These are phyloP conservation scores for Acomys russatus DNA, from an alignment of 2,797 vertebrate species.

Conservation along the genomic window DNA sequence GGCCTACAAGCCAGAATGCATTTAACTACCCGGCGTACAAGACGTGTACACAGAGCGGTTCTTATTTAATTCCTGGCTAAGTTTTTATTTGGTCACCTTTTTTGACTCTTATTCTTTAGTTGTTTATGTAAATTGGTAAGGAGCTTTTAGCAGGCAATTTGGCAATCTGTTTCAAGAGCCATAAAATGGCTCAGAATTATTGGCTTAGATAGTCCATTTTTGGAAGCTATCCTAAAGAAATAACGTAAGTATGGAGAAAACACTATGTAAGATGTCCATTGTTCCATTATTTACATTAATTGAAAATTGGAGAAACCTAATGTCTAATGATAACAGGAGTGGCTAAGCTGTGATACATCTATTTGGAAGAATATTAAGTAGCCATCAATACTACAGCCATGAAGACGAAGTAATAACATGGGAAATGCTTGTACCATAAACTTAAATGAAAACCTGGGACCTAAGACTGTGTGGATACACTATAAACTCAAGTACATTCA, in stretches of 20 bases:
- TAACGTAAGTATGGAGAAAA: slow-evolving; percentile 50
- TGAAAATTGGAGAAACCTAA: slow-evolving; percentile 40
- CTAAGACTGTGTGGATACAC: background rate
- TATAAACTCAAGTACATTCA: background rate
- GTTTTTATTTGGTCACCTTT: slow-evolving; percentile 72
- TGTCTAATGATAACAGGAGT: slow-evolving; percentile 18
- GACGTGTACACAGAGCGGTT: background rate
- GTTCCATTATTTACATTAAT: slow-evolving; percentile 72
- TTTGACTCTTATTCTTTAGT: slow-evolving; percentile 70
- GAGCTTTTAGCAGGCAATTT: slow-evolving; percentile 75
- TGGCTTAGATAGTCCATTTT: slow-evolving; percentile 63
- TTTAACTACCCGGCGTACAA: background rate
- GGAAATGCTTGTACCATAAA: slow-evolving; percentile 56
- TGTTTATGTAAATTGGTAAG: slow-evolving; percentile 76
- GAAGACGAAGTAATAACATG: slow-evolving; percentile 60
- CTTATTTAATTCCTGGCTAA: slow-evolving; percentile 62
- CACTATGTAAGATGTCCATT: slow-evolving; percentile 57
- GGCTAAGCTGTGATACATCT: background rate
- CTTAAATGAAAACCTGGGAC: slow-evolving; percentile 47
- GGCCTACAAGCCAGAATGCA: background rate
- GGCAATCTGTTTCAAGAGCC: slow-evolving; percentile 68
- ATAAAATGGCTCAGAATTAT: slow-evolving; percentile 69
- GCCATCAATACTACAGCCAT: slow-evolving; percentile 55
- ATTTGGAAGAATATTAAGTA: slow-evolving; percentile 69
- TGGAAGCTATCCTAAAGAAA: slow-evolving; percentile 74